A percentile compares a stretch with the other conserved stretches of the same genome.
Evolutionary conservation across 2,797 vertebrate genomes (phyloP).

Genomic region (Graptemys geographica): DNA sequence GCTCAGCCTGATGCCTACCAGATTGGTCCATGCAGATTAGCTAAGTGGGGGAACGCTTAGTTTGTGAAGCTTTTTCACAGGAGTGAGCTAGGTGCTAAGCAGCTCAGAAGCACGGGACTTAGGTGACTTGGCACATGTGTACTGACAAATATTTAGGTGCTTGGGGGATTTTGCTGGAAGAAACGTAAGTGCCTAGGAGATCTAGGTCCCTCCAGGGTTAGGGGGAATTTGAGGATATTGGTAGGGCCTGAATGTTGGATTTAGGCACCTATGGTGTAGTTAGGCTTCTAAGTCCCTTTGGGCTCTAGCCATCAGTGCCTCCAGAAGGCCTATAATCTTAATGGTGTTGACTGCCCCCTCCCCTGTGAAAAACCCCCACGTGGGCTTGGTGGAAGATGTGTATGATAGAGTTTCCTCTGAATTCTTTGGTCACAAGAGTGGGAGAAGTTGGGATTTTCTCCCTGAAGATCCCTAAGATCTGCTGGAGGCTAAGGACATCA

Average conservation of each 20-base stretch:
- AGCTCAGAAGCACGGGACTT: not conserved
- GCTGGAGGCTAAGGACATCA: not conserved
- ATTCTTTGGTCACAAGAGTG: not conserved
- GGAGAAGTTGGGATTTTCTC: not conserved
- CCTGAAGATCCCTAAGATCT: not conserved
- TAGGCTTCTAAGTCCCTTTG: not conserved
- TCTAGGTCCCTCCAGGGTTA: not conserved
- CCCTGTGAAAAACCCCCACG: rapidly evolving
- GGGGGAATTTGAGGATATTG: not conserved
- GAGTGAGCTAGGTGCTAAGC: no score
- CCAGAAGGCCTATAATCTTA: not conserved
- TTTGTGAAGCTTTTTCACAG: not conserved
- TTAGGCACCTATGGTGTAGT: not conserved
- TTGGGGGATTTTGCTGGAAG: no score
- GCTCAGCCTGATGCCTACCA: not conserved
- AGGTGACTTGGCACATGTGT: not conserved
- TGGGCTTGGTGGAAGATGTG: not conserved
- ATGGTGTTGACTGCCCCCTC: not conserved
- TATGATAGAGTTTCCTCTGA: not conserved
- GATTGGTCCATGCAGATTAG: not conserved
- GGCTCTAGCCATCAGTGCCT: not conserved
- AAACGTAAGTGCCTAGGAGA: not conserved
- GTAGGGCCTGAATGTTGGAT: not conserved
- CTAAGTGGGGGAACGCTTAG: not conserved
- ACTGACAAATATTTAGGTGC: not conserved